phyloP scores from a whole-genome alignment of 2,797 vertebrate genomes.

The Holocentrus rufus region DNA sequence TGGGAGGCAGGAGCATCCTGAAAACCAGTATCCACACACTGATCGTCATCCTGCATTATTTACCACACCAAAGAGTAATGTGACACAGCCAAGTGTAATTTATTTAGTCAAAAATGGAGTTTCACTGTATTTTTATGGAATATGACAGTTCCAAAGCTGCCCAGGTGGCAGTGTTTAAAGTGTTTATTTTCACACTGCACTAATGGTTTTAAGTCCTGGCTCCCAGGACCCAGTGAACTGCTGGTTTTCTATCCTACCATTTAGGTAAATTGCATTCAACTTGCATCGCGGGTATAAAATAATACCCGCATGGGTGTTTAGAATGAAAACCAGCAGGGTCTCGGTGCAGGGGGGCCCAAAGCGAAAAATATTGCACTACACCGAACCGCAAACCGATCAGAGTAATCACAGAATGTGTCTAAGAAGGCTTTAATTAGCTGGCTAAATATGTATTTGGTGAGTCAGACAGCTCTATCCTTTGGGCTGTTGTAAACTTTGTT shows the following conservation, averaged over 20 bases:
- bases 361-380: slow-evolving; percentile 16
- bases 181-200: slow-evolving; percentile 5
- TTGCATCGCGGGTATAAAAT: slow-evolving; percentile 11
- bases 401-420: background rate
- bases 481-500: slow-evolving; percentile 24
- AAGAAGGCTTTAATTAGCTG: background rate
- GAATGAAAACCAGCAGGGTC: slow-evolving; percentile 20
- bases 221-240: background rate
- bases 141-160: slow-evolving; percentile 29
- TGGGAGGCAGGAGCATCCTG: slow-evolving; percentile 8
- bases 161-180: background rate
- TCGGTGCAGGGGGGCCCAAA: slow-evolving; percentile 5
- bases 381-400: slow-evolving; percentile 5
- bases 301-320: slow-evolving; percentile 22
- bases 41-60: slow-evolving; percentile 36
- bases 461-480: slow-evolving; percentile 11
- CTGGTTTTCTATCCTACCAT: slow-evolving; percentile 8
- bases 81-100: slow-evolving; percentile 32
- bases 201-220: slow-evolving; percentile 9
- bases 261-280: slow-evolving; percentile 19
- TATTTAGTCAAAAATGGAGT: slow-evolving; percentile 37
- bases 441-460: slow-evolving; percentile 7
- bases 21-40: slow-evolving; percentile 8
- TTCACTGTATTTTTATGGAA: slow-evolving; percentile 37
- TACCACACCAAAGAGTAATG: slow-evolving; percentile 30